Conservation (phyloP, 2,113 vertebrate species). For the Chionis minor region DNA sequence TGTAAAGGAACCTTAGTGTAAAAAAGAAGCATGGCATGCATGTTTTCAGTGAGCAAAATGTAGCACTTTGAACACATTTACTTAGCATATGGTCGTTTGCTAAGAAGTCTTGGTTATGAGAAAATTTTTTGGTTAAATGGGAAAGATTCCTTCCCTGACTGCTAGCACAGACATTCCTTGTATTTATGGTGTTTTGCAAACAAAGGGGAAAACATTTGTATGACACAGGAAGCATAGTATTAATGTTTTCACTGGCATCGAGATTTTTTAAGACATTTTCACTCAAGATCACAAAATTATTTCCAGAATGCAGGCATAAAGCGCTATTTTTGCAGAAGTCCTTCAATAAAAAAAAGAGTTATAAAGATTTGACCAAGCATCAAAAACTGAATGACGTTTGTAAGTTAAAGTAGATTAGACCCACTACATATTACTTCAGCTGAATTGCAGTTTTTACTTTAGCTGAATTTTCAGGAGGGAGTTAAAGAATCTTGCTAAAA, state of each 20-base stretch:
- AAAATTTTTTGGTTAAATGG: conserved; percentile 52
- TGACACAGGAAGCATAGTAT: conserved; percentile 47
- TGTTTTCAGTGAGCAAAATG: conserved; percentile 59
- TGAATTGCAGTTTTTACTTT: background rate
- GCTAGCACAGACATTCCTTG: conserved; percentile 54
- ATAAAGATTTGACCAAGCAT: background rate
- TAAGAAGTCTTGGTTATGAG: conserved; percentile 51
- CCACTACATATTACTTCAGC: too few relatives aligned
- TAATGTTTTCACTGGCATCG: conserved; percentile 23
- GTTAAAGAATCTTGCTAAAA: background rate
- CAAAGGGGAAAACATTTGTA: conserved; percentile 58
- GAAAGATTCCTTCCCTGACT: conserved; percentile 52
- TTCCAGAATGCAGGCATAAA: background rate
- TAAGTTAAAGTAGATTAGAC: background rate
- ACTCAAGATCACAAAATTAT: conserved; percentile 10
- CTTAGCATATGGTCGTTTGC: conserved; percentile 57
- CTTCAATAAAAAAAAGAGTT: background rate
- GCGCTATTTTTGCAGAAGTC: background rate
- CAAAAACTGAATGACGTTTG: background rate
- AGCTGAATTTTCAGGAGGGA: background rate
- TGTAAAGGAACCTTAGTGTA: conserved; percentile 27
- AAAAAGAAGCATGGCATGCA: conserved; percentile 36
- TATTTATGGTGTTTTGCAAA: conserved; percentile 65
- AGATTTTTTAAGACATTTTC: conserved; percentile 35
- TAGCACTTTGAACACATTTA: conserved; percentile 66